Base-by-base conservation (phyloP, 2,113 vertebrate genomes). In the Pseudorectes ferrugineus region DNA sequence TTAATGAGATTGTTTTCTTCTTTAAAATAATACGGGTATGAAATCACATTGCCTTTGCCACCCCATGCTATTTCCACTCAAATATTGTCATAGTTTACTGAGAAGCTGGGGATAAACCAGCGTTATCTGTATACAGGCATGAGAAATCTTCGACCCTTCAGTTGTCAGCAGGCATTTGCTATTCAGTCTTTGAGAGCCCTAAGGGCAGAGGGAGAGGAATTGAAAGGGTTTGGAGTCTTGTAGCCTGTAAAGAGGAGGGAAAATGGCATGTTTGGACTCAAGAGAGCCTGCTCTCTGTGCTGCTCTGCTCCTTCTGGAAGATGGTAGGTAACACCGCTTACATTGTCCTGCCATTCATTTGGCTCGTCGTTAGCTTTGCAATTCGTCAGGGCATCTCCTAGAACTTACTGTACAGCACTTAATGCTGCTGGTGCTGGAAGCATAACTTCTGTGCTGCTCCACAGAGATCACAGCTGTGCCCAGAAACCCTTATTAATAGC, bases 321-420 rank as follows among this genome's bases (percentile, higher is more conserved):
- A 12, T 43, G 33, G 9, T 57, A 48, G 74, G 18, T 79, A 46
- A 59, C 63, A 35, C n/a, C 36, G 17, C 36, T 55, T 18, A 11
- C 21, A 24, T 76, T 85, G 54, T 85, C 24, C 35, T 82, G 67
- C 35, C 62, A 6, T 80, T 93, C 72, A 26, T 25, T 70, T 93
- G 74, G 15, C 20, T 84, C 3, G 0, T 80, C 0, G 0, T 88
- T 70, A 67, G 18, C 33, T 73, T 67, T 54, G 63, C 80, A 83
- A 82, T 12, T 77, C 5, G 0, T 72, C 31, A 65, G 70, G 16
- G 16, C 31, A 24, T 54, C 63, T 89, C 18, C 6, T 66, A 58
- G 26, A 55, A 79, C 28, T 67, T 80, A 22, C 0, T 80, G 55
- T 85, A 29, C 35, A 59, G 75, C 16, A 23, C 33, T 80, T 89